phyloP scores from a whole-genome alignment of 2,888 invertebrate species.

The Agriopis leucophaearia region DNA sequence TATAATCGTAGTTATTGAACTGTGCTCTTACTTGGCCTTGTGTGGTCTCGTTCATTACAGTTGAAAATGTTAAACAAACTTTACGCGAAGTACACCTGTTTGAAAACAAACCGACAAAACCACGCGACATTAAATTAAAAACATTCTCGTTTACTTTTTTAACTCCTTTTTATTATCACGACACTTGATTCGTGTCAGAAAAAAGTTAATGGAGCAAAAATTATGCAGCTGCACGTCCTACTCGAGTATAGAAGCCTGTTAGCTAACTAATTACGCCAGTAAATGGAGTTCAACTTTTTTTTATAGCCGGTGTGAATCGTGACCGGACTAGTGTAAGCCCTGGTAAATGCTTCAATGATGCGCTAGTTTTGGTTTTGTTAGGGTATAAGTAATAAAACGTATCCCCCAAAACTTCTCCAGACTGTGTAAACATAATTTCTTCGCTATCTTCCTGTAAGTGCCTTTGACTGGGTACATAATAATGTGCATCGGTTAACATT shows the following conservation, averaged over 20 bases:
- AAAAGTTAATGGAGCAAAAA: constrained; percentile 46
- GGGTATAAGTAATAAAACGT: background rate
- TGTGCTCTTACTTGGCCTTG: constrained; percentile 3
- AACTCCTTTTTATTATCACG: constrained; percentile 39
- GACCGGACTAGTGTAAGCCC: constrained; percentile 48
- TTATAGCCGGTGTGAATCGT: constrained; percentile 23
- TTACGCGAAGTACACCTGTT: constrained; percentile 12
- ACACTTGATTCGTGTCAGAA: constrained; percentile 46
- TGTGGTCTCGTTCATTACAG: constrained; percentile 15
- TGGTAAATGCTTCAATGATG: constrained; percentile 43
- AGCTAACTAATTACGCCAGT: constrained; percentile 51
- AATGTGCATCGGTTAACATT: constrained; percentile 57
- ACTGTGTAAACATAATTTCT: background rate
- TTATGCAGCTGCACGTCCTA: constrained; percentile 39
- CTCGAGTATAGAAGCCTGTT: constrained; percentile 45
- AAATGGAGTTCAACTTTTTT: constrained; percentile 39
- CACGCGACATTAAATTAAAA: constrained; percentile 33
- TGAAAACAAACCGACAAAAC: constrained; percentile 10
- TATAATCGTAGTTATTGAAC: constrained; percentile 28
- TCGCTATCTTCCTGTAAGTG: background rate
- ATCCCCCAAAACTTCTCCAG: background rate
- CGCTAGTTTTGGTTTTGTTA: background rate
- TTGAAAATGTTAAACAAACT: background rate
- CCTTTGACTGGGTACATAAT: constrained; percentile 20
- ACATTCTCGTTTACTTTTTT: constrained; percentile 29